Evolutionary conservation across 1,140 invertebrate genomes (phyloP).

Genomic region (Lasioglossum baleicum): DNA sequence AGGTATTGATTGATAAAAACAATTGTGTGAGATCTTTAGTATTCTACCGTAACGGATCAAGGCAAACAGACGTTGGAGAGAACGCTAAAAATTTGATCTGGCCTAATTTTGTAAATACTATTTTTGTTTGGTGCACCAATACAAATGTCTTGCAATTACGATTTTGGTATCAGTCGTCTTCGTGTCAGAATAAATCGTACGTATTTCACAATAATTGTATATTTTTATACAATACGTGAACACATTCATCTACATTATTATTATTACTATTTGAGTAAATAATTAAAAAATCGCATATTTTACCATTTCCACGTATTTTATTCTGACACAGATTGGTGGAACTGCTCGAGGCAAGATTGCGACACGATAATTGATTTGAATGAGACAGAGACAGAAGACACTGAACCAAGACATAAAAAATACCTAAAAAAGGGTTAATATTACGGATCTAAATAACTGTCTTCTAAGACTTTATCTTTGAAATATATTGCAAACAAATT

Average conservation of each 20-base stretch:
- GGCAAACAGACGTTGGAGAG: not conserved
- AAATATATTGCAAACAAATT: not conserved
- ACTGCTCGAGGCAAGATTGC: not conserved
- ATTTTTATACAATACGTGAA: not conserved
- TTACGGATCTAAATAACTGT: not conserved
- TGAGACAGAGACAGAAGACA: slow-evolving; percentile 1
- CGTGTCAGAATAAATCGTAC: slow-evolving; percentile 17
- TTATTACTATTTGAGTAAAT: too few relatives aligned
- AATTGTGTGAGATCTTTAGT: not conserved
- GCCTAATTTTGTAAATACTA: not conserved
- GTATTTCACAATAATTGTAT: not conserved
- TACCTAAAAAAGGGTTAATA: not conserved
- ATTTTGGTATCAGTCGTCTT: not conserved
- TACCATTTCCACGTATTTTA: not conserved
- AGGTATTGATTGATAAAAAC: not conserved
- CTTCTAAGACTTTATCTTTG: too few relatives aligned
- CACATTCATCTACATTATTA: not conserved
- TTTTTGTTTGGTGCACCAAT: not conserved
- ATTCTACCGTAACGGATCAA: not conserved
- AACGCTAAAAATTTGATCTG: not conserved
- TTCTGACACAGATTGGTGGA: not conserved
- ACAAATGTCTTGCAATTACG: not conserved
- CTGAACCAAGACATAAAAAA: not conserved
- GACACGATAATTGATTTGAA: not conserved
- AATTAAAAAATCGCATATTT: not conserved